Percentiles rank a stretch among this genome's conserved stretches.
These are phyloP conservation scores for Paracentrotus lividus DNA, from an alignment of 53 echinoderm and acorn worm genomes.

Conservation along the genomic window DNA sequence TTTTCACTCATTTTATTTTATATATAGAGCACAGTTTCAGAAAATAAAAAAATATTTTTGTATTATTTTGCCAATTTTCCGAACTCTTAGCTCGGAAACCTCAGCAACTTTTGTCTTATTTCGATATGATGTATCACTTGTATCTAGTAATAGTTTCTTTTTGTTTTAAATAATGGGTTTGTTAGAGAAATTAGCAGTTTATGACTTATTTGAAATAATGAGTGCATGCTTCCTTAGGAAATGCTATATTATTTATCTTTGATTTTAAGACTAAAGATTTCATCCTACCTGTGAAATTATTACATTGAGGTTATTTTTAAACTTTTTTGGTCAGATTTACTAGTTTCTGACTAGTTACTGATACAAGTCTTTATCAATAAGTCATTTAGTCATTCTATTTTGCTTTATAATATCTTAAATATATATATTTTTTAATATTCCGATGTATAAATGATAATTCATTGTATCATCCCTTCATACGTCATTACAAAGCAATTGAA, in stretches of 20 bases:
- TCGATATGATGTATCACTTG: no score
- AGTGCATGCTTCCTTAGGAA: conserved; percentile 1
- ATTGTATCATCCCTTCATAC: not conserved
- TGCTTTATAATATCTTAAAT: not conserved
- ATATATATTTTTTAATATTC: not conserved
- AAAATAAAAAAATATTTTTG: no score
- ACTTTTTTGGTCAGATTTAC: not conserved
- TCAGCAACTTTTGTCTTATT: no score
- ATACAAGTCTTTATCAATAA: not conserved
- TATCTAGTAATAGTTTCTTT: no score
- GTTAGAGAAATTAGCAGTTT: no score
- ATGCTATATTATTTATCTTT: not conserved
- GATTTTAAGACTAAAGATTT: not conserved
- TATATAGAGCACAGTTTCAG: no score
- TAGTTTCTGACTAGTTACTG: not conserved
- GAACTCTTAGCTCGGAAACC: no score
- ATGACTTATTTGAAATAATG: not conserved
- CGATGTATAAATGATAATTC: no score
- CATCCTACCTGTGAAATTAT: not conserved
- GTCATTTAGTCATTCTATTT: not conserved
- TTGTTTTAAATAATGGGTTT: not conserved
- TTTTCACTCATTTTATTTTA: no score
- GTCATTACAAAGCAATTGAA: not conserved
- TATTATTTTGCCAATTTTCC: no score
- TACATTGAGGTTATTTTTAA: not conserved